phyloP scores from a whole-genome alignment of 2,797 vertebrate genomes.

The Girardinus metallicus region DNA sequence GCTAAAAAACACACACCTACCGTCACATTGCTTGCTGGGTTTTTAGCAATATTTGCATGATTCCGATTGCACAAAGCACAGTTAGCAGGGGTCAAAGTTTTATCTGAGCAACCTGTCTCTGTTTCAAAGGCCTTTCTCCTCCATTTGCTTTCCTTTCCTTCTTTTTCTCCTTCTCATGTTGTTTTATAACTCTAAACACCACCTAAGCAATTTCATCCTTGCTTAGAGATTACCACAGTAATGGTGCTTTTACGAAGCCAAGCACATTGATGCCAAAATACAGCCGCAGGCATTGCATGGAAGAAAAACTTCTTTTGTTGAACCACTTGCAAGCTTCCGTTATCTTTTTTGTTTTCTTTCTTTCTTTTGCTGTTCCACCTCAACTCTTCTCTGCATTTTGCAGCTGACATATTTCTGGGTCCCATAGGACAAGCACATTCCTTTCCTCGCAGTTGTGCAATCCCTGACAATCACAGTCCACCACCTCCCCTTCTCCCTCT shows the following conservation, averaged over 20 bases:
- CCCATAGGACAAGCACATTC: conserved; percentile 76
- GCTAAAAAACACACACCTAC: conserved; percentile 58
- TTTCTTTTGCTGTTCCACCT: conserved; percentile 36
- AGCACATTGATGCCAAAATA: conserved; percentile 30
- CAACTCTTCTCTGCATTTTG: conserved; percentile 60
- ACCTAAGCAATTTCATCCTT: conserved; percentile 19
- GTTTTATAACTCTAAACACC: conserved; percentile 2
- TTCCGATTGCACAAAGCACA: conserved; percentile 62
- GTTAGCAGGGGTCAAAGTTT: conserved; percentile 74
- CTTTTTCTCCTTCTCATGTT: background rate
- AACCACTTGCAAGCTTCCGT: conserved; percentile 30
- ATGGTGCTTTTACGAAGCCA: conserved; percentile 12
- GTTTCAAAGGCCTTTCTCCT: conserved; percentile 42
- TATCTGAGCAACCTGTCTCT: conserved; percentile 55
- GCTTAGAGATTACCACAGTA: conserved; percentile 14
- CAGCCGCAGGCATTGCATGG: conserved; percentile 26
- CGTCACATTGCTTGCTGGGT: conserved; percentile 55
- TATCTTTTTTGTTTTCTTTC: conserved; percentile 44
- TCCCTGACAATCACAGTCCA: conserved; percentile 71
- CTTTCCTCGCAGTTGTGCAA: conserved; percentile 79
- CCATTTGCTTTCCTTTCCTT: conserved; percentile 3
- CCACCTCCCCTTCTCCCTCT: conserved; percentile 40
- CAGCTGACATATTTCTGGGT: conserved; percentile 77
- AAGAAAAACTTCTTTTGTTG: conserved; percentile 26
- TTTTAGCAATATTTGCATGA: conserved; percentile 73